Evolutionary conservation across 2,113 vertebrate species (phyloP).

Genomic region (Megalops atlanticus): DNA sequence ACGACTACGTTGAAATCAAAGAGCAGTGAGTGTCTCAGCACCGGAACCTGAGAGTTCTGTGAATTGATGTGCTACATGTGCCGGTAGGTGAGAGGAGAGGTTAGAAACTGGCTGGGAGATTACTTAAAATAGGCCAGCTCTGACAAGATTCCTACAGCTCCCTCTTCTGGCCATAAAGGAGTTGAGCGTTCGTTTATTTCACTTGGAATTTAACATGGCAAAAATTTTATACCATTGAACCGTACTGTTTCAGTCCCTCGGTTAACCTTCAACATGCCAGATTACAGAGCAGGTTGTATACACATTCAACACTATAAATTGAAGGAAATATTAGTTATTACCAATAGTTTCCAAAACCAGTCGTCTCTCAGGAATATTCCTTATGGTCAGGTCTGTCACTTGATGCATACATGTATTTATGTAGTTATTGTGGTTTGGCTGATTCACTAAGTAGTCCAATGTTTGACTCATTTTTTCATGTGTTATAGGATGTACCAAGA

Average conservation of each 20-base stretch:
- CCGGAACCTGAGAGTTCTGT: not conserved
- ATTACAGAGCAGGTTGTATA: not conserved
- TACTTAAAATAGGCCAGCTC: constrained; percentile 20
- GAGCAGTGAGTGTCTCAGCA: constrained; percentile 85
- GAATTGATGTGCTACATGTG: not conserved
- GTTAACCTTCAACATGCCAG: not conserved
- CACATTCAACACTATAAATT: not conserved
- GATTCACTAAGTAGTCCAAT: not conserved
- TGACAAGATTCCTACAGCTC: not conserved
- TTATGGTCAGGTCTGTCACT: not conserved
- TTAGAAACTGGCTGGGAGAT: not conserved
- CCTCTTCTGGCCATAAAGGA: constrained; percentile 3
- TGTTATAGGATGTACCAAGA: constrained; percentile 93
- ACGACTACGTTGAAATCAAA: constrained; percentile 97
- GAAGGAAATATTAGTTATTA: not conserved
- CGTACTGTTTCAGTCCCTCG: not conserved
- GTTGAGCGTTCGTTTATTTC: not conserved
- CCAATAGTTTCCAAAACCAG: not conserved
- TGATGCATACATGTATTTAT: not conserved
- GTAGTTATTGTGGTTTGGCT: not conserved
- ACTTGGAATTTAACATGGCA: not conserved
- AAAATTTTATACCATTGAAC: not conserved
- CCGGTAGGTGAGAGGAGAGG: not conserved
- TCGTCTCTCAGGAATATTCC: not conserved
- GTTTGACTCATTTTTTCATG: not conserved